Evolutionary conservation across 2,797 vertebrate genomes (phyloP).

Genomic region (Clarias fuscus): DNA sequence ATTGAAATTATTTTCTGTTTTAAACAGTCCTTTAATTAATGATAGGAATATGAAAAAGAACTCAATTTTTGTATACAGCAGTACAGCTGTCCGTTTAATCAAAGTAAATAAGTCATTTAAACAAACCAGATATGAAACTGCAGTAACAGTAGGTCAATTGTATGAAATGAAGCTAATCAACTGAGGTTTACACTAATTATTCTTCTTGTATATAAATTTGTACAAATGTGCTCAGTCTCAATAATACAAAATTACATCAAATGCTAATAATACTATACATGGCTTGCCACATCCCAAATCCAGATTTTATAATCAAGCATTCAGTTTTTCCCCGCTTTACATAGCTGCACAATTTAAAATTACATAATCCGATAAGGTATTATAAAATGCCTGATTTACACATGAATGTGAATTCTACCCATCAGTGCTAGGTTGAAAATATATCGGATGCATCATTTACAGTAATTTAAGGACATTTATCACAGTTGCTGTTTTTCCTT

Average conservation of each 20-base stretch:
- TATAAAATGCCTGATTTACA: not conserved
- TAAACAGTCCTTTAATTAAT: not conserved
- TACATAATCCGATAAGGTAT: too few species aligned
- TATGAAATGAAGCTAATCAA: not conserved
- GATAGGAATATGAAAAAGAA: not conserved
- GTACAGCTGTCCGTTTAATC: not conserved
- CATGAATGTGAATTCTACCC: not conserved
- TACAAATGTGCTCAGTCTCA: not conserved
- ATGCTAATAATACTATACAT: not conserved
- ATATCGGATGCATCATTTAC: not conserved
- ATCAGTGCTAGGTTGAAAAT: too few species aligned
- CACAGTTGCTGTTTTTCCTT: too few species aligned
- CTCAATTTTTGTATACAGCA: not conserved
- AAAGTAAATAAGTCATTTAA: not conserved
- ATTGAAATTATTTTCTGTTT: not conserved
- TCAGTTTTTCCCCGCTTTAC: not conserved
- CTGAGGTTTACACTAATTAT: not conserved
- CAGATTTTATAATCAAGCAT: not conserved
- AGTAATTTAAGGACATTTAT: not conserved
- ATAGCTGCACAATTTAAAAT: not conserved
- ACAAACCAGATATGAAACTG: not conserved
- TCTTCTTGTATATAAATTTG: not conserved
- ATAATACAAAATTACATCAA: not conserved
- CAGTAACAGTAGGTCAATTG: not conserved
- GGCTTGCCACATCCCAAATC: not conserved